Conservation (phyloP, 2,888 invertebrate species). For the Andrena dorsata region DNA sequence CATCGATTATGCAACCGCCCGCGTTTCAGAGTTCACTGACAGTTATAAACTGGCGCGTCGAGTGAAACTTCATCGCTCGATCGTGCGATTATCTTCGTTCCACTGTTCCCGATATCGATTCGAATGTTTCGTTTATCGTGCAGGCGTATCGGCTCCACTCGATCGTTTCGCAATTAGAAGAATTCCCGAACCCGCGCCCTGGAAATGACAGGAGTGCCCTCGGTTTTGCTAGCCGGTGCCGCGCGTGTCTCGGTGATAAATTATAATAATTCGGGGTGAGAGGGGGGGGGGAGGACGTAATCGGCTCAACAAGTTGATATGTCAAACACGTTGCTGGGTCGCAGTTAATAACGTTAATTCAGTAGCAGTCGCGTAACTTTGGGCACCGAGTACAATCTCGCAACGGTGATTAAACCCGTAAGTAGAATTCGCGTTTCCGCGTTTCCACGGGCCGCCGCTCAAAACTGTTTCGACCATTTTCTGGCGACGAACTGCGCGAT, state of each 20-base stretch:
- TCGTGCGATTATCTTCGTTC: constrained; percentile 12
- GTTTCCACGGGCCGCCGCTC: constrained; percentile 10
- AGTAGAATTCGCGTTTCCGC: constrained; percentile 62
- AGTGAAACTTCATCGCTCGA: neutral
- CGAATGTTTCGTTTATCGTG: neutral
- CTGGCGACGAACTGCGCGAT: constrained; percentile 66
- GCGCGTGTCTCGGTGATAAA: constrained; percentile 28
- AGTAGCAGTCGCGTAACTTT: constrained; percentile 40
- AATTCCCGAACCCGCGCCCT: neutral
- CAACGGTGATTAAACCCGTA: constrained; percentile 65
- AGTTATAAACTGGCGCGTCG: constrained; percentile 9
- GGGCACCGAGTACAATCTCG: constrained; percentile 46
- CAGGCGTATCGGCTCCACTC: neutral
- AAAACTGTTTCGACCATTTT: constrained; percentile 66
- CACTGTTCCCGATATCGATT: neutral
- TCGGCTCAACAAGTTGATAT: constrained; percentile 56
- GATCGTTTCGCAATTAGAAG: neutral
- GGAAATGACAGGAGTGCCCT: no score
- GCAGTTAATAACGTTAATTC: constrained; percentile 67
- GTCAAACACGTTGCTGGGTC: constrained; percentile 54
- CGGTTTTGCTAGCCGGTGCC: neutral
- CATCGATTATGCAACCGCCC: constrained; percentile 52
- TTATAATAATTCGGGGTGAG: constrained; percentile 54
- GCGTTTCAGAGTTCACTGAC: constrained; percentile 6
- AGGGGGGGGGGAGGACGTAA: constrained; percentile 22